Conservation (phyloP, 2,113 vertebrate species). For the Mionectes macconnelli region DNA sequence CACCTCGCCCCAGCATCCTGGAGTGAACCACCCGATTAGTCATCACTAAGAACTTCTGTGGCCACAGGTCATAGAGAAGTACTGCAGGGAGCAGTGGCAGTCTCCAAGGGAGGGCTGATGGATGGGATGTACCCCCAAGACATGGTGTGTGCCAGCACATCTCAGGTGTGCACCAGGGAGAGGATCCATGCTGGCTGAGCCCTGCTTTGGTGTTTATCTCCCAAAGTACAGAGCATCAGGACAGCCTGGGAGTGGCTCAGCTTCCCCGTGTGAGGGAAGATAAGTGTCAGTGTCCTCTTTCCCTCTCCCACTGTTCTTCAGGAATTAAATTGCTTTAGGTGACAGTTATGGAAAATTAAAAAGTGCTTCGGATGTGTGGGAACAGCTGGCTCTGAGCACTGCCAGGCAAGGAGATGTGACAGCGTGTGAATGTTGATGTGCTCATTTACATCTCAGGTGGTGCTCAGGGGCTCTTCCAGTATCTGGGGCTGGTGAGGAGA, state of each 20-base stretch:
- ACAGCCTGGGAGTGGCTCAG: rapidly evolving
- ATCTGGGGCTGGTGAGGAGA: background rate
- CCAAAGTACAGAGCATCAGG: rapidly evolving
- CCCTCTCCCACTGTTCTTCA: background rate
- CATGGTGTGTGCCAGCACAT: background rate
- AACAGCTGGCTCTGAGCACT: background rate
- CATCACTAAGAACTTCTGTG: rapidly evolving
- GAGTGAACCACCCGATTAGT: rapidly evolving
- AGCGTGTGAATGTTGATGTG: background rate
- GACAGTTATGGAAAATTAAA: background rate
- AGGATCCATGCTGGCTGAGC: rapidly evolving
- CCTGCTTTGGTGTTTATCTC: background rate
- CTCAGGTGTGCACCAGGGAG: background rate
- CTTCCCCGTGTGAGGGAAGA: background rate
- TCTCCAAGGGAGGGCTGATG: background rate
- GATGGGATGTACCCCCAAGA: background rate
- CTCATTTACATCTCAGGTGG: background rate
- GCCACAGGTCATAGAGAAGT: rapidly evolving
- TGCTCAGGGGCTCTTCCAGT: background rate
- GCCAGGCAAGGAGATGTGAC: background rate
- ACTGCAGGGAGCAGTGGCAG: background rate
- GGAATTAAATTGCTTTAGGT: background rate
- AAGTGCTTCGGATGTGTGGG: background rate
- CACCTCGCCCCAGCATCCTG: rapidly evolving
- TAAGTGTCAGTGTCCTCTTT: background rate